These are phyloP conservation scores for Microctonus hyperodae DNA, from an alignment of 2,888 invertebrate species.

Conservation along the genomic window DNA sequence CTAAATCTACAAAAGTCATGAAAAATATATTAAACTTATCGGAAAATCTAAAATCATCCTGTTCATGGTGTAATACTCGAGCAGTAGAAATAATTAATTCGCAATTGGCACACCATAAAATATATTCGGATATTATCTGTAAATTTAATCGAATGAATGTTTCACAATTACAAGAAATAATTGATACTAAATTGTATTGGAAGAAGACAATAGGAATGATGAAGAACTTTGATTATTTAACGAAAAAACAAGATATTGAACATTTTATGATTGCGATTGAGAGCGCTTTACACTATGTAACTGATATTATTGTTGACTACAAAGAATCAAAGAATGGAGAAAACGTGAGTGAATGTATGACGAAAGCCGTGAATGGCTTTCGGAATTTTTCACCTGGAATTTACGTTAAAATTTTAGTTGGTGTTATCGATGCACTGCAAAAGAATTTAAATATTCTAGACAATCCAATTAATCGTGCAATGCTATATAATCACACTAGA, in stretches of 20 bases:
- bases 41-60: slow-evolving; percentile 56
- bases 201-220: slow-evolving; percentile 67
- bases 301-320: slow-evolving; percentile 52
- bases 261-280: slow-evolving; percentile 45
- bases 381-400: slow-evolving; percentile 48
- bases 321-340: slow-evolving; percentile 44
- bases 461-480: slow-evolving; percentile 42
- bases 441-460: slow-evolving; percentile 50
- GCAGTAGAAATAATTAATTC: slow-evolving; percentile 68
- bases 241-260: slow-evolving; percentile 40
- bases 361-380: slow-evolving; percentile 46
- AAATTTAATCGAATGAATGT: slow-evolving; percentile 62
- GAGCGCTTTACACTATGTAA: slow-evolving; percentile 45
- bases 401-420: slow-evolving; percentile 47
- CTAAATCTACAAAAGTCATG: slow-evolving; percentile 40
- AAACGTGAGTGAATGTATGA: slow-evolving; percentile 43
- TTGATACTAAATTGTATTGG: slow-evolving; percentile 68
- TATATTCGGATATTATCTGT: slow-evolving; percentile 66
- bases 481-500: slow-evolving; percentile 43
- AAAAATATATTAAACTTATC: slow-evolving; percentile 39
- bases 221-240: slow-evolving; percentile 45
- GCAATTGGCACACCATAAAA: slow-evolving; percentile 66
- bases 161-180: slow-evolving; percentile 60
- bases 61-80: slow-evolving; percentile 64
- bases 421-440: slow-evolving; percentile 44